These are phyloP conservation scores for Drosophila anomalata DNA, from an alignment of 2,888 invertebrate species.

Conservation along the genomic window DNA sequence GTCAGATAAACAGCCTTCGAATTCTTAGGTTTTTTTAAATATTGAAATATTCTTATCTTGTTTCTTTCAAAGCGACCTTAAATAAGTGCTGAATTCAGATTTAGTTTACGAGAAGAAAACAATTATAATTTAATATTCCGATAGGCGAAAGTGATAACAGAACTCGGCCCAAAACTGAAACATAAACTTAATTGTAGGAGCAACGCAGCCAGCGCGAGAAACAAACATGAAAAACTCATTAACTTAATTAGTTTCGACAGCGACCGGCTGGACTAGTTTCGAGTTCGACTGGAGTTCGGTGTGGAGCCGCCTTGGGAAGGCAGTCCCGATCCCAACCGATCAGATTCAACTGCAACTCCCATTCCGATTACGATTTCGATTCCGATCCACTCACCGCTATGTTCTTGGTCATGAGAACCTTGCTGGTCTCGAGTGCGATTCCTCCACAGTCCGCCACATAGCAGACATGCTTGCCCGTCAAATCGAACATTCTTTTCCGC, in stretches of 20 bases:
- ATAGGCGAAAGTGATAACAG: constrained; percentile 10
- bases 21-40: background rate
- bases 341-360: background rate
- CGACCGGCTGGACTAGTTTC: constrained; percentile 24
- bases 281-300: constrained; percentile 1
- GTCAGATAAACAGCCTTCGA: background rate
- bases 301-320: background rate
- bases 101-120: background rate
- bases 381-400: constrained; percentile 66
- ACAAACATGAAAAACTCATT: constrained; percentile 38
- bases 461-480: constrained; percentile 73
- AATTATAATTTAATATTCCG: background rate
- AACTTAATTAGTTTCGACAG: constrained; percentile 47
- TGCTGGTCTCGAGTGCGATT: constrained; percentile 77
- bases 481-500: constrained; percentile 64
- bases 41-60: background rate
- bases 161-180: background rate
- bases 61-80: background rate
- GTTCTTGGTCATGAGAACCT: constrained; percentile 69
- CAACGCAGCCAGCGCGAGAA: constrained; percentile 1
- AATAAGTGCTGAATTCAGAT: background rate
- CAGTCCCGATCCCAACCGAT: constrained; percentile 2
- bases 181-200: constrained; percentile 28
- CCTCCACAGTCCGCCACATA: constrained; percentile 80
- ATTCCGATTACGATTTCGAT: background rate